Conservation (phyloP, 2,888 invertebrate species). For the Folsomia candida region DNA sequence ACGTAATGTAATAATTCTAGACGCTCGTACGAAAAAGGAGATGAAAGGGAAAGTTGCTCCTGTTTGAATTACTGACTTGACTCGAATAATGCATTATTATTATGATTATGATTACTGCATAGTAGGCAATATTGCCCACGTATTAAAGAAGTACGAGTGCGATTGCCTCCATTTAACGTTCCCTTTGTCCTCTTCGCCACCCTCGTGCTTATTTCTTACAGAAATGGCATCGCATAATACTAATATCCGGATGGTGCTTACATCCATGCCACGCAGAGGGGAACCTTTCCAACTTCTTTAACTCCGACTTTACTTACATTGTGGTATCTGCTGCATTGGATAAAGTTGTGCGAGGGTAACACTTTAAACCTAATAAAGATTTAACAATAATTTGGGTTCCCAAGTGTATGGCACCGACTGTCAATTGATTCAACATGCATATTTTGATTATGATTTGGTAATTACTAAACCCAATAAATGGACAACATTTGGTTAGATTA, state of each 20-base stretch:
- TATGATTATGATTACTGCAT: conserved; percentile 24
- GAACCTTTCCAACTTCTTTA: no score
- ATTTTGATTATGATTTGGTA: no score
- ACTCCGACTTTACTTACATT: no score
- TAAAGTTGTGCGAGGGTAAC: no score
- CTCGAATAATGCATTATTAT: conserved; percentile 12
- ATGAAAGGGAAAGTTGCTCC: conserved; percentile 17
- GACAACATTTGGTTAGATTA: no score
- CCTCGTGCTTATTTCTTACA: not conserved
- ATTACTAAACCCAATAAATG: no score
- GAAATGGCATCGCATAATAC: conserved; percentile 1
- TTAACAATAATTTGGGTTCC: no score
- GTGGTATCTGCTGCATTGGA: no score
- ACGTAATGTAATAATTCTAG: not conserved
- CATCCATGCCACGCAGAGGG: no score
- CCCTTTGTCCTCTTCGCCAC: not conserved
- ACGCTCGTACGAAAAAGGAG: not conserved
- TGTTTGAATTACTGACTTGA: conserved; percentile 15
- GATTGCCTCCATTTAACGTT: not conserved
- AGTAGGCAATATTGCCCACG: not conserved
- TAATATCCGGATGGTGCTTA: not conserved
- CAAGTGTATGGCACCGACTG: no score
- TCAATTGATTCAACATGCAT: no score
- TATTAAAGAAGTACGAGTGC: conserved; percentile 11
- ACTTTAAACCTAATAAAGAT: no score